Evolutionary conservation across 2,113 vertebrate species (phyloP).

Genomic region (Promerops cafer): DNA sequence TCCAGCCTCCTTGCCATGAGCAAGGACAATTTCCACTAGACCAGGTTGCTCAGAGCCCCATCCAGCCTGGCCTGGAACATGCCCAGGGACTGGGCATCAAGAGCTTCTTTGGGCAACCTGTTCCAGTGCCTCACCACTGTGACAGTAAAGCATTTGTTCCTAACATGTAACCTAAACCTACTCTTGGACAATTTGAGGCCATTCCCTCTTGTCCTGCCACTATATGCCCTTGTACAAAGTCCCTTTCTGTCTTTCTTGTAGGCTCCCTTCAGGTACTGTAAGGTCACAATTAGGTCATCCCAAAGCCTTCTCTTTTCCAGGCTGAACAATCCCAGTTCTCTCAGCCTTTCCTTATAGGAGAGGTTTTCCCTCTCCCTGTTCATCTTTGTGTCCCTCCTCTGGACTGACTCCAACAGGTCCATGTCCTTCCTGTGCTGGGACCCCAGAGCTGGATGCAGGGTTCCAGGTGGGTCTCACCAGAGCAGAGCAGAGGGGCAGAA

Average conservation of each 20-base stretch:
- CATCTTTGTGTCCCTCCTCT: background rate
- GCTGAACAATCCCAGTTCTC: background rate
- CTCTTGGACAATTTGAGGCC: background rate
- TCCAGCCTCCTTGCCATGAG: background rate
- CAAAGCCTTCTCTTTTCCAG: background rate
- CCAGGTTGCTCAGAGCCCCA: background rate
- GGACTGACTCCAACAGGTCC: rapidly evolving
- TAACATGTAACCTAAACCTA: background rate
- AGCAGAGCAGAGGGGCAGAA: background rate
- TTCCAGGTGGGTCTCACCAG: background rate
- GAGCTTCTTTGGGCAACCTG: background rate
- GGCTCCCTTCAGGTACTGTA: background rate
- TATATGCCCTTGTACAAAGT: background rate
- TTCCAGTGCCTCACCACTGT: background rate
- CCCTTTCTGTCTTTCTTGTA: background rate
- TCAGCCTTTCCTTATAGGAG: background rate
- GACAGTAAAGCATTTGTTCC: background rate
- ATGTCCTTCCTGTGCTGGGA: background rate
- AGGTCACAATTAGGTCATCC: background rate
- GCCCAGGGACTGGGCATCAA: background rate
- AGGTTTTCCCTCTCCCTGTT: background rate
- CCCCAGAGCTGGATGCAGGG: background rate
- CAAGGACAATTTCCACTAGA: background rate
- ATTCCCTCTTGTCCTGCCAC: background rate
- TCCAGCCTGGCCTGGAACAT: background rate